Base-by-base conservation (phyloP, 2,113 vertebrate genomes). In the Ceyx cyanopectus region DNA sequence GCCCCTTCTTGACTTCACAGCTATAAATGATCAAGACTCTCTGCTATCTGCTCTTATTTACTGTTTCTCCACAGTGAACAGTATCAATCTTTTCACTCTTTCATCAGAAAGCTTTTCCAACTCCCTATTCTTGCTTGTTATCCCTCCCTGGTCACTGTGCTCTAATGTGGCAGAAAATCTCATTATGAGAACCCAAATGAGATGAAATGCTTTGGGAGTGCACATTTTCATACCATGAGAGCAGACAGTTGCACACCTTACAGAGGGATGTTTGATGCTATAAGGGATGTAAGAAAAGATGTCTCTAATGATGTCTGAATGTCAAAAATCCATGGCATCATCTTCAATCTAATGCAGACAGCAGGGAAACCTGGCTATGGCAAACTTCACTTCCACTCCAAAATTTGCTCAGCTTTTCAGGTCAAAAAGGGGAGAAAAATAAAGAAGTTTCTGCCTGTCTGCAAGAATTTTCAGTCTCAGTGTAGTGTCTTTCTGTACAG, bases 111-210 rank as follows among this genome's bases (percentile, higher is more conserved):
- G 17, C 24, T 80, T 80, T 85, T 81, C 53, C 41, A 41, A 21
- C 72, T 65, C 50, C 27, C 21, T 66, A 17, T 32, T 54, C 50
- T 69, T 66, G 14, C 75, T 23, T 34, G 20, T 58, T 73, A 87
- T 62, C 41, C 30, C 58, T 82, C 56, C 72, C 51, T 66, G 79
- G 37, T 73, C 56, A 22, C 17, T 1, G 4, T 34, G 29, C 58
- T 80, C 53, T 80, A 72, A 76, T 69, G n/a, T 62, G 50, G 50
- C 60, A 81, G 75, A n/a, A 96, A 88, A 80, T 20, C 27, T 54
- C 29, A 30, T 20, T 30, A 87, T 8, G 13, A 72, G 34, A 65
- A 57, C 41, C 66, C 56, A 79, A 65, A n/a, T 12, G 17, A 30
- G 66, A 90, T 26, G n/a, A 85, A 92, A 87, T 34, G 1, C 63